These are phyloP conservation scores for Novumbra hubbsi DNA, from an alignment of 2,797 vertebrate species.

Conservation along the genomic window DNA sequence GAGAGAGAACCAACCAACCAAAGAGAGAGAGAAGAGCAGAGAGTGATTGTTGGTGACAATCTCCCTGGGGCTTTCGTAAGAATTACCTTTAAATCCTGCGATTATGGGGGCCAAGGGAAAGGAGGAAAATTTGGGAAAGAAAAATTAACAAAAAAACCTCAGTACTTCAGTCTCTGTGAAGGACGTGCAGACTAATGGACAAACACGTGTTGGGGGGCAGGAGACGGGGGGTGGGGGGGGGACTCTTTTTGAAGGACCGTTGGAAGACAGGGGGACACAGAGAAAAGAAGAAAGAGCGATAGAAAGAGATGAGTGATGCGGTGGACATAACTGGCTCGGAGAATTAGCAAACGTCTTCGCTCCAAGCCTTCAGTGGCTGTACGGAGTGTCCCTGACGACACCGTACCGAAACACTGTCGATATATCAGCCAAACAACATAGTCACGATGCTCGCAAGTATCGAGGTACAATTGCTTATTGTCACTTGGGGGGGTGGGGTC, in stretches of 20 bases:
- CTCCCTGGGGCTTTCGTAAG: constrained; percentile 88
- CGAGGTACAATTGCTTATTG: not conserved
- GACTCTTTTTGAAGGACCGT: constrained; percentile 14
- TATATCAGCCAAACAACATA: not conserved
- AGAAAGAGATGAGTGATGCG: constrained; percentile 8
- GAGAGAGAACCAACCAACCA: not conserved
- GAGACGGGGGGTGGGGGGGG: constrained; percentile 12
- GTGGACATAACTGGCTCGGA: not conserved
- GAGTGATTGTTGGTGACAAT: constrained; percentile 86
- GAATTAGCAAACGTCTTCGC: not conserved
- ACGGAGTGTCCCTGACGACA: not conserved
- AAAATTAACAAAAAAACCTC: constrained; percentile 78
- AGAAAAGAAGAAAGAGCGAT: not conserved
- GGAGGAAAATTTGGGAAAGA: constrained; percentile 96
- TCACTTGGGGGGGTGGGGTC: not conserved
- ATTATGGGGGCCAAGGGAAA: constrained; percentile 80
- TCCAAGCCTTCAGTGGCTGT: not conserved
- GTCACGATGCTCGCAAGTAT: not conserved
- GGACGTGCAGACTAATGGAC: constrained; percentile 43
- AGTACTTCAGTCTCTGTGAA: constrained; percentile 51
- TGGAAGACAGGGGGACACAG: not conserved
- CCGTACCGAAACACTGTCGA: too few species aligned
- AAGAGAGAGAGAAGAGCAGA: constrained; percentile 60
- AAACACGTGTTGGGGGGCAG: constrained; percentile 38
- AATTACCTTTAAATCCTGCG: constrained; percentile 90